Conservation (phyloP, 2,888 invertebrate species). For the Dusona sp. region DNA sequence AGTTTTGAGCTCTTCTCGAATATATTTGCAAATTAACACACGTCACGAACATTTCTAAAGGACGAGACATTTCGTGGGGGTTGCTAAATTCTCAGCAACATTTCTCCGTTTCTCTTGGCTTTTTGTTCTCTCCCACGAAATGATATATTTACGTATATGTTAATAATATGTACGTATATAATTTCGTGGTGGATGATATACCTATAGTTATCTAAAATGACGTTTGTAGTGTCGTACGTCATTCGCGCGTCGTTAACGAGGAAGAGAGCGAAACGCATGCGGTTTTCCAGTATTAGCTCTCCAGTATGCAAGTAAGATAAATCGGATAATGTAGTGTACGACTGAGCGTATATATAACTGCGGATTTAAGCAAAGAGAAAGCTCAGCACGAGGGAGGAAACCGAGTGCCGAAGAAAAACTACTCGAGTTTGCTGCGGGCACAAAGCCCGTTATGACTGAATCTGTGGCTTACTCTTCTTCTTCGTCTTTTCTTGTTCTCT, state of each 20-base stretch:
- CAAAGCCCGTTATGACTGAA: conserved; percentile 57
- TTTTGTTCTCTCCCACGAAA: conserved; percentile 26
- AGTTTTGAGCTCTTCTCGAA: not conserved
- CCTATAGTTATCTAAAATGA: conserved; percentile 20
- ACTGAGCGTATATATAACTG: conserved; percentile 10
- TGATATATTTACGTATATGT: conserved; percentile 38
- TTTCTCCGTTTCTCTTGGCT: conserved; percentile 47
- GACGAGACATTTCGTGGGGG: conserved; percentile 42
- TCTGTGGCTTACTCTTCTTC: conserved; percentile 48
- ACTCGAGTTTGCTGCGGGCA: conserved; percentile 41
- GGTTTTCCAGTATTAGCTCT: conserved; percentile 49
- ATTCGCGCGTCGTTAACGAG: conserved; percentile 74
- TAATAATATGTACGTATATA: conserved; percentile 6
- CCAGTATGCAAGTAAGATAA: conserved; percentile 67
- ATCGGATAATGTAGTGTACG: conserved; percentile 62
- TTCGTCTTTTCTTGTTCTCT: not conserved
- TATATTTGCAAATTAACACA: not conserved
- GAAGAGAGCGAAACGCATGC: conserved; percentile 67
- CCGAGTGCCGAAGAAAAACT: conserved; percentile 57
- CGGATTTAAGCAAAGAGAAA: conserved; percentile 23
- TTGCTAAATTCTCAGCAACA: conserved; percentile 66
- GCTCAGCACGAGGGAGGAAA: conserved; percentile 34
- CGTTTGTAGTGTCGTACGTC: conserved; percentile 67
- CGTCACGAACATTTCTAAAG: conserved; percentile 25
- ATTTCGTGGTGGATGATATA: conserved; percentile 1